Conservation (phyloP, 2,113 vertebrate species). For the Symphodus melops region DNA sequence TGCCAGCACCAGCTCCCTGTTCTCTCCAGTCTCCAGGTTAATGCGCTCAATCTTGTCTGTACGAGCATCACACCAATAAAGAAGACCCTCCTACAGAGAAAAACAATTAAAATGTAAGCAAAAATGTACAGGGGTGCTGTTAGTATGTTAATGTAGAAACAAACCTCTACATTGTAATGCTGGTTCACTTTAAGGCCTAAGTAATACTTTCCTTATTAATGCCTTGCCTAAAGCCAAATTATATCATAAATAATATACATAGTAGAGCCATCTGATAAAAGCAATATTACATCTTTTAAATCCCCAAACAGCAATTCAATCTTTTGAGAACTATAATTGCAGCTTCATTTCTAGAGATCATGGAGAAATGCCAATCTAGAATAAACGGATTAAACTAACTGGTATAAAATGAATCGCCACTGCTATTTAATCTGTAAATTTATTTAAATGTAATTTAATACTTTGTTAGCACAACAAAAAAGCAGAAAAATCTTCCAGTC, state of each 20-base stretch:
- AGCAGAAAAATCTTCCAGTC: not conserved
- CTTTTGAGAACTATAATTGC: not conserved
- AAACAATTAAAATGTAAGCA: not conserved
- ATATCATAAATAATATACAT: not conserved
- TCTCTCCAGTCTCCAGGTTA: constrained; percentile 93
- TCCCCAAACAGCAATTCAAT: not conserved
- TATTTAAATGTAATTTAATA: too few species aligned
- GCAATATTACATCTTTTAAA: not conserved
- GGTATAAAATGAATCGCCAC: not conserved
- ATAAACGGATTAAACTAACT: not conserved
- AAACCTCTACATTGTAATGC: not conserved
- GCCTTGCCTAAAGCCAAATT: not conserved
- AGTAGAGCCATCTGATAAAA: not conserved
- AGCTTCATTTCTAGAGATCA: not conserved
- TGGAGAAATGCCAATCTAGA: not conserved
- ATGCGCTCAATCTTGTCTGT: constrained; percentile 96
- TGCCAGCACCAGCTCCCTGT: constrained; percentile 92
- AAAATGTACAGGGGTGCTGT: not conserved
- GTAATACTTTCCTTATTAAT: too few species aligned
- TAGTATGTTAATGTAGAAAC: not conserved
- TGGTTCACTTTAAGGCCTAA: not conserved
- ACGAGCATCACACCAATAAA: constrained; percentile 97
- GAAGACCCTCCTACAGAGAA: constrained; percentile 86
- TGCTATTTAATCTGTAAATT: not conserved
- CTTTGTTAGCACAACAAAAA: not conserved